Percentiles rank a stretch among this genome's conserved stretches.
Conservation (phyloP, 2,797 vertebrate species). For the Poeciliopsis turneri region DNA sequence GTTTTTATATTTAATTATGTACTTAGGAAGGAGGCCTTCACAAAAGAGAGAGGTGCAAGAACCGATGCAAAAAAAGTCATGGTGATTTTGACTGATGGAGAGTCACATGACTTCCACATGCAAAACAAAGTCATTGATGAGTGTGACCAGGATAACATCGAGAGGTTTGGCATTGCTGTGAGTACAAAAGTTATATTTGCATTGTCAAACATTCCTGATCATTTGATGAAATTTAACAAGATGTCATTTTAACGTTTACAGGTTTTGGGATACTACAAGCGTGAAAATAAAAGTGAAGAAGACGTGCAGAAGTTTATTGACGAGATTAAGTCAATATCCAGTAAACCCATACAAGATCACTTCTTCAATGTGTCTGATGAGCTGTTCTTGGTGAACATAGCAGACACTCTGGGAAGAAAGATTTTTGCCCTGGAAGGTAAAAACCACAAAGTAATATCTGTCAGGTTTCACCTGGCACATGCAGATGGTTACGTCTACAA, state of each 20-base stretch:
- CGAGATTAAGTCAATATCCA: constrained; percentile 93
- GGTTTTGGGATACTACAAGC: constrained; percentile 95
- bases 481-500: background rate
- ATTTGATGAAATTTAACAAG: background rate
- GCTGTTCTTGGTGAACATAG: constrained; percentile 88
- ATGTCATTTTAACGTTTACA: constrained; percentile 51
- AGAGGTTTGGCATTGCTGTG: constrained; percentile 95
- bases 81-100: constrained; percentile 97
- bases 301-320: constrained; percentile 85
- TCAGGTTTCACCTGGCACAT: background rate
- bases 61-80: constrained; percentile 93
- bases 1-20: background rate
- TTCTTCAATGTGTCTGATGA: constrained; percentile 98
- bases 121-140: constrained; percentile 80
- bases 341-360: constrained; percentile 87
- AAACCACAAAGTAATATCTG: background rate
- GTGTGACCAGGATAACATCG: constrained; percentile 87
- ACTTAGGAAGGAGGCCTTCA: constrained; percentile 91
- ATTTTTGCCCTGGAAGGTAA: constrained; percentile 98
- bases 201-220: background rate
- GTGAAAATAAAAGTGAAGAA: constrained; percentile 88
- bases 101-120: constrained; percentile 89
- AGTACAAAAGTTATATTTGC: constrained; percentile 67
- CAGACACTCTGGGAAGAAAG: constrained; percentile 90
- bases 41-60: constrained; percentile 87